phyloP scores from a whole-genome alignment of 1,140 invertebrate genomes.

The Hormaphis cornu region DNA sequence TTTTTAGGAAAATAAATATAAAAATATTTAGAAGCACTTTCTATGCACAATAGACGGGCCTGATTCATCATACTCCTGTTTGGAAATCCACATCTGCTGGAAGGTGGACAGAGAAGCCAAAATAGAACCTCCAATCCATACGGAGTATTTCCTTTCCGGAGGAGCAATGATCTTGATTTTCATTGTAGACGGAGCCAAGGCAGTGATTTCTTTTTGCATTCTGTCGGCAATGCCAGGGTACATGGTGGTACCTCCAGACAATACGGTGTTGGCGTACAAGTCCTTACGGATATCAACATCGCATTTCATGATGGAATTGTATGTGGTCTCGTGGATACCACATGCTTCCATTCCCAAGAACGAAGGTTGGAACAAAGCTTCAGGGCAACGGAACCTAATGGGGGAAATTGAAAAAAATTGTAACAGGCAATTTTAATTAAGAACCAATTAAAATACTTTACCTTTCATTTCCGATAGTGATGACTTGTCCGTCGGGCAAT shows the following conservation, averaged over 20 bases:
- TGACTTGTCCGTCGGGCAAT: conserved; percentile 89
- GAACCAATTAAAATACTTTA: not conserved
- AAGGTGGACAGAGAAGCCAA: conserved; percentile 77
- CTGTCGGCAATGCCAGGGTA: conserved; percentile 80
- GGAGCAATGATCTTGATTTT: conserved; percentile 78
- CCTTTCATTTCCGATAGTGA: conserved; percentile 55
- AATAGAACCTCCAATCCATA: conserved; percentile 82
- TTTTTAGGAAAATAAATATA: conserved; percentile 30
- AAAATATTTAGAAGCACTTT: conserved; percentile 79
- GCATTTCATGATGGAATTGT: conserved; percentile 97
- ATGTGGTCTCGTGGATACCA: conserved; percentile 89
- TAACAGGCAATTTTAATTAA: not conserved
- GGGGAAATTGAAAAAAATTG: conserved; percentile 55
- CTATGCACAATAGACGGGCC: conserved; percentile 89
- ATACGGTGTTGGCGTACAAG: conserved; percentile 89
- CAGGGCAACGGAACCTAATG: conserved; percentile 94
- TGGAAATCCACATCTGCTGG: conserved; percentile 93
- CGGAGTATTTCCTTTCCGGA: conserved; percentile 73
- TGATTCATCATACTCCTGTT: conserved; percentile 91
- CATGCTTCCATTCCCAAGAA: conserved; percentile 93
- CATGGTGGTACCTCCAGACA: conserved; percentile 95
- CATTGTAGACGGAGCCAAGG: conserved; percentile 62
- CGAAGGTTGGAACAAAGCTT: conserved; percentile 91
- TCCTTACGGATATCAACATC: conserved; percentile 90
- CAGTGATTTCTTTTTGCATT: conserved; percentile 68